A percentile compares a stretch with the other conserved stretches of the same genome.
These are phyloP conservation scores for Tetranychus piercei DNA, from an alignment of 2,888 invertebrate species.

Conservation along the genomic window DNA sequence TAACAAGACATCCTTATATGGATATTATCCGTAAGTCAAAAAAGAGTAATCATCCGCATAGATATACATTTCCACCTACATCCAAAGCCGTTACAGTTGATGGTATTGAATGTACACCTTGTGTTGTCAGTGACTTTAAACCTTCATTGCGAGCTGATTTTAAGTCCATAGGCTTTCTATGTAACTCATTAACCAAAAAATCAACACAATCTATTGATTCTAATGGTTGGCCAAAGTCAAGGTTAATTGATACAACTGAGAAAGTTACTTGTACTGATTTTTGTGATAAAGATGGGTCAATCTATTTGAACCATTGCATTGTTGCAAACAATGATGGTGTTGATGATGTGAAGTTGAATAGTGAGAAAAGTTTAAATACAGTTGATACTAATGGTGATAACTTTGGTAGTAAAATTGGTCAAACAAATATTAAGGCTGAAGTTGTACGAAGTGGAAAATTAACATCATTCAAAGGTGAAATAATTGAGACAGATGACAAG, in stretches of 20 bases:
- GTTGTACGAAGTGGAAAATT: too few species aligned
- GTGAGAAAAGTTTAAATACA: not conserved
- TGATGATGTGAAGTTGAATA: not conserved
- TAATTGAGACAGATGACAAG: not conserved
- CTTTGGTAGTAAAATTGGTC: not conserved
- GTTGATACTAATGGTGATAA: not conserved
- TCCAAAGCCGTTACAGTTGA: not conserved
- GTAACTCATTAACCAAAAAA: too few species aligned
- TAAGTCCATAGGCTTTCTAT: too few species aligned
- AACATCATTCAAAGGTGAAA: not conserved
- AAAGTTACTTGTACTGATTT: constrained; percentile 5
- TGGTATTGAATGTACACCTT: not conserved
- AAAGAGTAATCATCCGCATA: not conserved
- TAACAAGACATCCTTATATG: not conserved
- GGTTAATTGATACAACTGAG: not conserved
- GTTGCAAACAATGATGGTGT: not conserved
- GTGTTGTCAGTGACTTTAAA: not conserved
- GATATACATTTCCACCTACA: not conserved
- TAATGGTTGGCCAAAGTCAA: not conserved
- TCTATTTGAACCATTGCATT: not conserved
- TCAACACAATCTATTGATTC: too few species aligned
- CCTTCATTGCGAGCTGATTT: too few species aligned
- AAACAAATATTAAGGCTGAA: not conserved
- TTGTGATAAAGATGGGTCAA: not conserved
- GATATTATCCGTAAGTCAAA: not conserved